Conservation (phyloP, 2,888 invertebrate genomes). For the Cordilura impudica region DNA sequence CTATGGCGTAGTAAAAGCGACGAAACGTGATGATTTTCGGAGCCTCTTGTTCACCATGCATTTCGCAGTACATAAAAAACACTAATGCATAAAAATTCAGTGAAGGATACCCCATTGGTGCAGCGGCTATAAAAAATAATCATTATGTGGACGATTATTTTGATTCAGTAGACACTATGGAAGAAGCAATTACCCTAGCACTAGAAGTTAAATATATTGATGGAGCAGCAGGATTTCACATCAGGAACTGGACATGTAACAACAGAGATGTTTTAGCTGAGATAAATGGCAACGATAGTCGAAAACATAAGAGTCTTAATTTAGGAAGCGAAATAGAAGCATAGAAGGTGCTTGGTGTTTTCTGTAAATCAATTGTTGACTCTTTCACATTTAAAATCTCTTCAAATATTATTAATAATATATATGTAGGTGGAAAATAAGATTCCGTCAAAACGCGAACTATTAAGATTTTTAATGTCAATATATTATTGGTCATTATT, state of each 20-base stretch:
- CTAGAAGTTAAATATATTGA: slow-evolving; percentile 26
- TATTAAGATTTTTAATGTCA: no score
- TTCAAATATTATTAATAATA: no score
- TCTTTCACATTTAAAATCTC: background rate
- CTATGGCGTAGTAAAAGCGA: background rate
- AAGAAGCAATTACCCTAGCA: slow-evolving; percentile 24
- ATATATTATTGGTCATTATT: background rate
- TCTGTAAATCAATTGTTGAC: no score
- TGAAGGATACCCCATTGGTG: background rate
- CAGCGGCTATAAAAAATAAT: slow-evolving; percentile 27
- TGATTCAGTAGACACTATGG: slow-evolving; percentile 32
- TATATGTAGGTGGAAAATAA: no score
- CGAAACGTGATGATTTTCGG: slow-evolving; percentile 28
- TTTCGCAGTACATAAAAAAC: slow-evolving; percentile 29
- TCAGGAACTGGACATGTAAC: slow-evolving; percentile 24
- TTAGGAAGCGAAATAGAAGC: no score
- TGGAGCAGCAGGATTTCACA: slow-evolving; percentile 20
- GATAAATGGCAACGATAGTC: background rate
- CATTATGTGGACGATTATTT: slow-evolving; percentile 35
- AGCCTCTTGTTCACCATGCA: no score
- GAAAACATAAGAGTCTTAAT: background rate
- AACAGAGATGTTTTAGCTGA: slow-evolving; percentile 15
- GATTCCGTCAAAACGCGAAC: no score
- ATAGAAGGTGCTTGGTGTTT: no score
- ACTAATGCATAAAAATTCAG: slow-evolving; percentile 24